Conservation (phyloP, 2,113 vertebrate species). For the Plestiodon gilberti region DNA sequence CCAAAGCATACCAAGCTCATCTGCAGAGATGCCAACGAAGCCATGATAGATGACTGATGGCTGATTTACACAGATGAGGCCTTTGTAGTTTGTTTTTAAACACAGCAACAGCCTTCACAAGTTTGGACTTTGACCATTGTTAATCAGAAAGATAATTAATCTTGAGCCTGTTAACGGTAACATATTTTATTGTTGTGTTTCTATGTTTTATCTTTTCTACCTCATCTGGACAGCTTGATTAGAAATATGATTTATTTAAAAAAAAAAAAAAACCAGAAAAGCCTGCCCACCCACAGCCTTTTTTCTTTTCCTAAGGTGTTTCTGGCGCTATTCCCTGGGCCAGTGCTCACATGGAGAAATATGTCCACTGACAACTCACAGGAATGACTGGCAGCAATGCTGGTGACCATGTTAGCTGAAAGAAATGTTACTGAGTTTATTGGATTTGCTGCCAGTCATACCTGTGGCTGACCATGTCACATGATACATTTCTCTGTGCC, state of each 20-base stretch:
- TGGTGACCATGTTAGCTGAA: not conserved
- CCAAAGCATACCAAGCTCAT: rapidly evolving
- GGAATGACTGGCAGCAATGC: not conserved
- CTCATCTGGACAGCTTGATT: not conserved
- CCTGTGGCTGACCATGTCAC: not conserved
- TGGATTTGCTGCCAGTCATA: not conserved
- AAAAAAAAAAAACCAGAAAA: not conserved
- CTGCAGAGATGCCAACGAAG: not conserved
- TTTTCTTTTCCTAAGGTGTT: not conserved
- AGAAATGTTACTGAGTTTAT: not conserved
- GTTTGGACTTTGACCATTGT: not conserved
- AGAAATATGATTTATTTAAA: not conserved
- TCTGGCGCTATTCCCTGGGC: not conserved
- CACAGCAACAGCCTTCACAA: not conserved
- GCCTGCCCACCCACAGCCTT: not conserved
- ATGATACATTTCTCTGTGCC: not conserved
- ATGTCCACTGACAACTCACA: not conserved
- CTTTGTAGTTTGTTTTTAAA: conserved; percentile 1
- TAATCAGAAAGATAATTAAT: not conserved
- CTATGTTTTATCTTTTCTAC: not conserved
- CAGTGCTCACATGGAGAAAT: not conserved
- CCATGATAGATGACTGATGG: not conserved
- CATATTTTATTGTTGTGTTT: not conserved
- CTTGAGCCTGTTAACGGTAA: not conserved
- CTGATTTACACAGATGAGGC: not conserved